These are phyloP conservation scores for Acropternis orthonyx DNA, from an alignment of 2,797 vertebrate genomes.

Conservation along the genomic window DNA sequence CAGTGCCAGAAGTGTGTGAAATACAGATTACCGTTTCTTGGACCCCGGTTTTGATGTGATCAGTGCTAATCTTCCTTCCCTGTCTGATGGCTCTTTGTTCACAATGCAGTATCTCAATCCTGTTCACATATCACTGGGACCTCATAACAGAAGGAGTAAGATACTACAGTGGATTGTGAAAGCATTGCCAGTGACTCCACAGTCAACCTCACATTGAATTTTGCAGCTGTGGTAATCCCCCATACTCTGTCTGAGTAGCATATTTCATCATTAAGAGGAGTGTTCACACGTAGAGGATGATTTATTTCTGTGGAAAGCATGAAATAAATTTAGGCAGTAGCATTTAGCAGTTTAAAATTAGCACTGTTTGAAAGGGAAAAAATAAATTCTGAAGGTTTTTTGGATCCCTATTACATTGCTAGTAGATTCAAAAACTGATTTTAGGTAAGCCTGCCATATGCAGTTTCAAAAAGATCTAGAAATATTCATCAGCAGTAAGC, in stretches of 20 bases:
- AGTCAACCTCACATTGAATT: background rate
- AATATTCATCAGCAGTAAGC: background rate
- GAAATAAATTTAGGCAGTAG: background rate
- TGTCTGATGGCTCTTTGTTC: background rate
- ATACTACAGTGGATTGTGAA: background rate
- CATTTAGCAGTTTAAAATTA: background rate
- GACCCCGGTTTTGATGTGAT: background rate
- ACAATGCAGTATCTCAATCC: background rate
- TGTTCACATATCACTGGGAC: background rate
- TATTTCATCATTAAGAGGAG: background rate
- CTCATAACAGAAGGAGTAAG: background rate
- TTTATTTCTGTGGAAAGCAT: background rate
- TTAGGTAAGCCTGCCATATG: background rate
- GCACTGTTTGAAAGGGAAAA: background rate
- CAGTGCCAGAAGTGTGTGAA: background rate
- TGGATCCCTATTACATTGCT: background rate
- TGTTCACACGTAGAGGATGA: background rate
- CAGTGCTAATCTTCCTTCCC: background rate
- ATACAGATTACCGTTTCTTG: background rate
- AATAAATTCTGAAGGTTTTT: background rate
- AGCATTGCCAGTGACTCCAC: background rate
- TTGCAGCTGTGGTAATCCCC: background rate
- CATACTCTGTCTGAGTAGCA: background rate
- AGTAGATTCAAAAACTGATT: background rate
- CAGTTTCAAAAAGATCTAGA: background rate